phyloP scores from a whole-genome alignment of 2,113 vertebrate species.

The Lethenteron camtschaticum region DNA sequence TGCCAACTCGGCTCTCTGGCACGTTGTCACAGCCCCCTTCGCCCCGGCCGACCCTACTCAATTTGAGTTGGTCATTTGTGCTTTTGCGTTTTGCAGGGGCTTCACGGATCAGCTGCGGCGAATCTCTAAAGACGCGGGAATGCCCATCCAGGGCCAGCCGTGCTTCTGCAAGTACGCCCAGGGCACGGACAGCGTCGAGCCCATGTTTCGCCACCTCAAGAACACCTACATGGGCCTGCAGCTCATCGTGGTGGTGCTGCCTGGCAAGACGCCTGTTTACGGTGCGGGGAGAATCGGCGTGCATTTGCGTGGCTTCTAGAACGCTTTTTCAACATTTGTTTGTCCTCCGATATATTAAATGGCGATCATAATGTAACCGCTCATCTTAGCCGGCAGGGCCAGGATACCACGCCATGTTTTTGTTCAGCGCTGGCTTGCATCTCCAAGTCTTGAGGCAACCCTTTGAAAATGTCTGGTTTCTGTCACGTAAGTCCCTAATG shows the following conservation, averaged over 20 bases:
- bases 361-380: too few relatives aligned
- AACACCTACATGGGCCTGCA: conserved; percentile 93
- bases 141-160: conserved; percentile 91
- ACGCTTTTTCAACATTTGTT: too few relatives aligned
- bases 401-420: too few relatives aligned
- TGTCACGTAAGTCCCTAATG: neutral
- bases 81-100: conserved; percentile 27
- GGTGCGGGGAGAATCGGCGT: conserved; percentile 26
- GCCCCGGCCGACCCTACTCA: neutral
- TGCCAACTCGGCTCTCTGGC: too few relatives aligned
- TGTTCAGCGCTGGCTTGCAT: too few relatives aligned
- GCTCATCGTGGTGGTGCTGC: conserved; percentile 94
- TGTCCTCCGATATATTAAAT: too few relatives aligned
- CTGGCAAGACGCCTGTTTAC: conserved; percentile 78
- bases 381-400: too few relatives aligned
- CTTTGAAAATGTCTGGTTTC: conserved; percentile 11
- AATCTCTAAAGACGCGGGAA: conserved; percentile 86
- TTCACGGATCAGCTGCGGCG: conserved; percentile 90
- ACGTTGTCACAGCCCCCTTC: too few relatives aligned
- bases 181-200: conserved; percentile 87
- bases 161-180: conserved; percentile 97
- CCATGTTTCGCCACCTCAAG: conserved; percentile 96
- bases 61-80: conserved; percentile 11
- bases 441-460: neutral
- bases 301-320: too few relatives aligned